Evolutionary conservation across 2,113 vertebrate species (phyloP), one percentile per base, ranked within the genome.

Genomic region (Semicossyphus pulcher): DNA sequence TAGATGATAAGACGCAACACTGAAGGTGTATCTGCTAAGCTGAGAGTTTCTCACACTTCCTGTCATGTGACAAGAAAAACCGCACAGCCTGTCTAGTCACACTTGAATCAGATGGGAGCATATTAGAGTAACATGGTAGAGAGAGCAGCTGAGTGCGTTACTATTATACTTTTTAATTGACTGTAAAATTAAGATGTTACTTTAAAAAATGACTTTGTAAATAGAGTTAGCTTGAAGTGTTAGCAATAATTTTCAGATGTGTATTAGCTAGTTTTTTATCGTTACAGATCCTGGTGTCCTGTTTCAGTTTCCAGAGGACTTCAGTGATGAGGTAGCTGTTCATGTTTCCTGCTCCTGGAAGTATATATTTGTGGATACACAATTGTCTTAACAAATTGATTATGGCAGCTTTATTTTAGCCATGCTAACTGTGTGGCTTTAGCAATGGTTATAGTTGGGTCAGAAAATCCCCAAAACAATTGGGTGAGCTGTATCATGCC

Each of bases 281-380:
- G 31, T 62, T 65, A 6, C 74, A 94, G 93, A 94, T 88, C 93
- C 93, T 58, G 87, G 65, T 12, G 51, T 94, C 21, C 61, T 80
- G 60, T 92, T 94, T 76, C 89, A 92, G 67, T 95, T 92, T 71
- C 94, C 94, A 70, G 92, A 91, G 7, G 83, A 90, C 82, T 92
- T 86, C 69, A 83, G 70, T 18, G 88, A 90, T 78, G 85, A 89
- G 88, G 78, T 91, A 75, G n/a, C 7, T 23, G 3, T 4, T 37
- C 20, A 4, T 28, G 29, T 39, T 29, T 45, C 10, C 21, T 42
- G 21, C 21, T 29, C 0, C 15, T 42, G 14, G 31, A n/a, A 25
- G 8, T 12, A 11, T 12, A n/a, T 56, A 23, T 67, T 20, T 54
- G 26, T 25, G 5, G 10, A 56, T 56, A 16, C 44, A 16, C 3